Percentiles rank a stretch among this genome's conserved stretches.
phyloP scores from a whole-genome alignment of 64 coral and sea anemone species.

The Pachyseris speciosa region DNA sequence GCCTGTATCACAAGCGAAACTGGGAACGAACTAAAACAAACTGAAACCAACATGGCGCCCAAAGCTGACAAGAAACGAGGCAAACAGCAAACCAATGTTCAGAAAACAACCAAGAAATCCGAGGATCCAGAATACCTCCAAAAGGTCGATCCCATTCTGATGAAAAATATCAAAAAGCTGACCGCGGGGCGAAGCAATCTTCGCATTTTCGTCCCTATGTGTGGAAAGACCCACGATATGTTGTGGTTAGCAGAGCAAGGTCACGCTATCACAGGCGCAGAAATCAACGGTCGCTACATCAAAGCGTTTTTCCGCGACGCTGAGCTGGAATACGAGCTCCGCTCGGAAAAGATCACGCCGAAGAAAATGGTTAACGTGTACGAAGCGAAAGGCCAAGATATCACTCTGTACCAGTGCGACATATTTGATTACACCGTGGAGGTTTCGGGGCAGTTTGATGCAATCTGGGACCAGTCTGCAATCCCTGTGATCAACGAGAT shows the following conservation, averaged over 20 bases:
- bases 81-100: neutral
- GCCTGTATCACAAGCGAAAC: neutral
- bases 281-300: neutral
- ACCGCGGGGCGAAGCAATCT: constrained; percentile 13
- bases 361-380: neutral
- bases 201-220: constrained; percentile 18
- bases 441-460: neutral
- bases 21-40: neutral
- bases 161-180: constrained; percentile 12
- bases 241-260: constrained; percentile 31
- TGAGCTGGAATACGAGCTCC: neutral
- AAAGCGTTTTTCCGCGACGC: constrained; percentile 13
- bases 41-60: neutral
- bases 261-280: constrained; percentile 2
- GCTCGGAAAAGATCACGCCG: neutral
- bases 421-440: neutral
- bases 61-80: neutral
- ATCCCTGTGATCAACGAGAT: constrained; percentile 26
- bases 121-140: constrained; percentile 20
- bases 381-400: constrained; percentile 6
- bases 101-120: neutral
- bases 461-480: constrained; percentile 35
- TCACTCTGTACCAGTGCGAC: constrained; percentile 17
- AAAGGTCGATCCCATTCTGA: constrained; percentile 36
- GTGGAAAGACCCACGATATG: constrained; percentile 24